These are phyloP conservation scores for Mustelus asterias DNA, from an alignment of 2,113 vertebrate species.

Conservation along the genomic window DNA sequence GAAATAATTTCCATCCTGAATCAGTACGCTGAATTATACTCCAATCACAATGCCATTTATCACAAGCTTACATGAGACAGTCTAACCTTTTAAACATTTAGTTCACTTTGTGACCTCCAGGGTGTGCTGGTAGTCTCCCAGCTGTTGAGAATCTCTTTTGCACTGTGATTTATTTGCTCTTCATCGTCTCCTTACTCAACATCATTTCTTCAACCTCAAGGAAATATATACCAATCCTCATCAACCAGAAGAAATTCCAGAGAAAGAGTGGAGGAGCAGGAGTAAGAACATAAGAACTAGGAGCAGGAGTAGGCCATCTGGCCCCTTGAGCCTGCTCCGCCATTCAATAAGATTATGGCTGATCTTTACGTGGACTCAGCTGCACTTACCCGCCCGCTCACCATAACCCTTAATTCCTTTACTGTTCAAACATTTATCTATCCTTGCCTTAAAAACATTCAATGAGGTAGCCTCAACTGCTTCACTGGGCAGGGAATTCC, in stretches of 20 bases:
- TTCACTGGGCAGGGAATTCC: too few species aligned
- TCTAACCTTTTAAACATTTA: background rate
- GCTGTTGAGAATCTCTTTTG: background rate
- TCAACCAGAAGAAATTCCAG: background rate
- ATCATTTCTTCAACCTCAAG: background rate
- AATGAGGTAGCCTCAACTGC: too few species aligned
- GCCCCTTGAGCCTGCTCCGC: too few species aligned
- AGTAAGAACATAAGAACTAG: background rate
- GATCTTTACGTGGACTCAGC: too few species aligned
- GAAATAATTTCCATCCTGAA: background rate
- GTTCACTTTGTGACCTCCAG: background rate
- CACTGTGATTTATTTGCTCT: background rate
- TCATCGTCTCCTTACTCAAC: background rate
- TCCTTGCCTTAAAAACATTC: too few species aligned
- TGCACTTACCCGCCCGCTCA: too few species aligned
- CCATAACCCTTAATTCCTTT: too few species aligned
- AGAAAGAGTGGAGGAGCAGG: background rate
- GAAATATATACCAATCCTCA: background rate
- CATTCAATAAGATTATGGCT: too few species aligned
- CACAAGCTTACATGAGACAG: background rate
- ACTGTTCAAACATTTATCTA: too few species aligned
- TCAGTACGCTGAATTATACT: background rate
- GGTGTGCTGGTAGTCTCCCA: background rate
- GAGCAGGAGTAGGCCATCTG: too few species aligned
- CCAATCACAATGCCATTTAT: background rate